These are phyloP conservation scores for Danionella cerebrum DNA, from an alignment of 2,113 vertebrate genomes.

Conservation along the genomic window DNA sequence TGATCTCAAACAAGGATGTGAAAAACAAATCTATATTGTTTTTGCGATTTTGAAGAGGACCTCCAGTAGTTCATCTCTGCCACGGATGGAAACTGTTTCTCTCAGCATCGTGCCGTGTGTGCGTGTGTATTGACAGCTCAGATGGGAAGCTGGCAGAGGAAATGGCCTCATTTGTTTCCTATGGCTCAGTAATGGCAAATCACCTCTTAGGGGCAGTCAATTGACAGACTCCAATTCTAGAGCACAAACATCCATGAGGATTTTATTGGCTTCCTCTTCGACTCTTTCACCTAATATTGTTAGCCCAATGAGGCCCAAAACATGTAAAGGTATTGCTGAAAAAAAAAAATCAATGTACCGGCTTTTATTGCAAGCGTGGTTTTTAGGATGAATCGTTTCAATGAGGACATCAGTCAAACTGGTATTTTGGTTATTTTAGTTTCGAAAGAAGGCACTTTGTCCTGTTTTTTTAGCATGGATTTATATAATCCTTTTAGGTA, in stretches of 20 bases:
- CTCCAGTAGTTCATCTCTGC: background rate
- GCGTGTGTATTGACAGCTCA: slow-evolving; percentile 67
- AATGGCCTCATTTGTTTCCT: slow-evolving; percentile 72
- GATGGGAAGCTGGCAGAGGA: slow-evolving; percentile 62
- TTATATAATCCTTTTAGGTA: background rate
- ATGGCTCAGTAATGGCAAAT: slow-evolving; percentile 67
- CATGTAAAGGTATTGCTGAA: slow-evolving; percentile 58
- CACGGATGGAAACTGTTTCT: slow-evolving; percentile 16
- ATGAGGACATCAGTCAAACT: slow-evolving; percentile 26
- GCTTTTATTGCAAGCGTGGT: slow-evolving; percentile 40
- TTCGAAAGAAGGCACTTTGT: background rate
- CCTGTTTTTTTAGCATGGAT: background rate
- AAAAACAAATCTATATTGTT: background rate
- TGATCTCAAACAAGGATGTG: no score
- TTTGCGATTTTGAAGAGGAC: slow-evolving; percentile 2
- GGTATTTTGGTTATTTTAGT: background rate
- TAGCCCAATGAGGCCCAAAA: slow-evolving; percentile 59
- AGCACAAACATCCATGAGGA: slow-evolving; percentile 64
- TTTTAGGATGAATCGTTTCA: slow-evolving; percentile 34
- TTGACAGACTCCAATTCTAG: slow-evolving; percentile 62
- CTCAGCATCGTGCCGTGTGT: slow-evolving; percentile 46
- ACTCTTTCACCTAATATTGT: slow-evolving; percentile 57
- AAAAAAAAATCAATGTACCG: slow-evolving; percentile 55
- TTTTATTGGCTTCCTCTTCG: slow-evolving; percentile 60
- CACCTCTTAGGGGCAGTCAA: slow-evolving; percentile 63